Evolutionary conservation across 2,113 vertebrate species (phyloP), one percentile per base, ranked within the genome.

Genomic region (Actinemys pallida): DNA sequence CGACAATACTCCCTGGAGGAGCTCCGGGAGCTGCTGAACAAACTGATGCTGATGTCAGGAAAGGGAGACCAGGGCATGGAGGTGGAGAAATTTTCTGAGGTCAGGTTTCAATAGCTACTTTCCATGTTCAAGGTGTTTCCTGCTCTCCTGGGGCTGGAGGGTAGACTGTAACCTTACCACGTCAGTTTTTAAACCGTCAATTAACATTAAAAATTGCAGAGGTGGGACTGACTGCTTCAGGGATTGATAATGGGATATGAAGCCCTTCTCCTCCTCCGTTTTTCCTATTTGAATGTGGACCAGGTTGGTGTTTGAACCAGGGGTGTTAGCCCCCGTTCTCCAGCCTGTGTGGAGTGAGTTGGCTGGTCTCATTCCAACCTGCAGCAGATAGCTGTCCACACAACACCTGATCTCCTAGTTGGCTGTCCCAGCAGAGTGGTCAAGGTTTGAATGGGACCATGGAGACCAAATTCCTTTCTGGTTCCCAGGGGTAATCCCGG

Each of bases 21-120:
- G 59, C 98, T 99, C 39, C 97, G 98, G 7, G 99, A 99, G 42
- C 98, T 99, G 59, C 98, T 99, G 95, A 99, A 99, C 98, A 99
- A 99, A 91, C 98, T 99, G 83, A 99, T 99, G 99, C 99, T 99
- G 22, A 99, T 99, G 99, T 99, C 99, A 1, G 98, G 99, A 50
- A 99, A 99, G 98, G 99, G 98, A 14, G 99, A 99, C 53, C 99
- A 99, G 95, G 98, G 98, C 47, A 98, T 93, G 81, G 99, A 99
- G 93, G 99, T 99, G 85, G 99, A 99, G 82, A 98, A 90, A 53
- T 99, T 99, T 97, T 98, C 98, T 2, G 99, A 99, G 99, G 99
- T 99, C 93, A 98, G 98, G 31, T 39, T 50, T 53, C 29, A 62
- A 12, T 1, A 3, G 8, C 10, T 39, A 8, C 2, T 6, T 59